A percentile compares a stretch with the other conserved stretches of the same genome.
Evolutionary conservation across 2,113 vertebrate species (phyloP).

Genomic region (Lampris incognitus): DNA sequence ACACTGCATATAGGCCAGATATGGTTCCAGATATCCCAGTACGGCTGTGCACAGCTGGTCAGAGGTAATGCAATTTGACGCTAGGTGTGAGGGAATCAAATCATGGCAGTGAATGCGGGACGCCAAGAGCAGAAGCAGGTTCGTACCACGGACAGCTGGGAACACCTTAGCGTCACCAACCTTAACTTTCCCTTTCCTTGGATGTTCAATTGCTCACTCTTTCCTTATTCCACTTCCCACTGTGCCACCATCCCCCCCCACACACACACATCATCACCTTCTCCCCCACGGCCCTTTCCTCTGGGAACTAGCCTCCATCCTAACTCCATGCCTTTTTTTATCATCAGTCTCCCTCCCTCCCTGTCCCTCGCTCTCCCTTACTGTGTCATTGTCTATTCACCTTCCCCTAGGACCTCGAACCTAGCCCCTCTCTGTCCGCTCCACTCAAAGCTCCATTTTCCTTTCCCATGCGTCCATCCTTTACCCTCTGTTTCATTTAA

Average conservation of each 20-base stretch:
- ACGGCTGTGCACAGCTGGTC: slow-evolving; percentile 17
- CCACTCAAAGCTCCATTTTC: neutral
- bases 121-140: slow-evolving; percentile 24
- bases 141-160: slow-evolving; percentile 21
- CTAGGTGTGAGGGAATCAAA: slow-evolving; percentile 61
- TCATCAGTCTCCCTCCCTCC: too few relatives aligned
- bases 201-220: too few relatives aligned
- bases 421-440: neutral
- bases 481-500: neutral
- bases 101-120: slow-evolving; percentile 52
- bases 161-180: slow-evolving; percentile 51
- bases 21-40: slow-evolving; percentile 61
- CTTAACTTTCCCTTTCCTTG: too few relatives aligned
- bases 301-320: neutral
- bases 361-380: too few relatives aligned
- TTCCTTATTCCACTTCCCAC: neutral
- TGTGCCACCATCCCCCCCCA: neutral
- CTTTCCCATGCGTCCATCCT: neutral
- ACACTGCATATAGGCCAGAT: slow-evolving; percentile 48
- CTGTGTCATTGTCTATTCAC: too few relatives aligned
- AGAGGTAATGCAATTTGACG: slow-evolving; percentile 60
- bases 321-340: too few relatives aligned
- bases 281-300: too few relatives aligned
- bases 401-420: neutral
- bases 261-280: neutral